phyloP scores from a whole-genome alignment of 2,888 invertebrate species.

The Anagyrus pseudococci region DNA sequence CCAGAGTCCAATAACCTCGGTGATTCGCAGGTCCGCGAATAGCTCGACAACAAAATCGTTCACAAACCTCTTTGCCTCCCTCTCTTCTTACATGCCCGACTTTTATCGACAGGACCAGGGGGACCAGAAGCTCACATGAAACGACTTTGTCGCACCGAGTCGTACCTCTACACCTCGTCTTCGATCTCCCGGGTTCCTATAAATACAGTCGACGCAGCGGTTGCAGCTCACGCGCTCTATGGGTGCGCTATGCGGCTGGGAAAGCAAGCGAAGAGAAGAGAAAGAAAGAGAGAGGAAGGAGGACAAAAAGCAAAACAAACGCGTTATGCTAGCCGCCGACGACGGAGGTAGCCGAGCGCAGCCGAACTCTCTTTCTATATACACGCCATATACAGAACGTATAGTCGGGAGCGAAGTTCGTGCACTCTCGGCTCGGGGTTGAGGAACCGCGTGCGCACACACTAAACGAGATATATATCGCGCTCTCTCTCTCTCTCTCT shows the following conservation, averaged over 20 bases:
- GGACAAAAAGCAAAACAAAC: constrained; percentile 27
- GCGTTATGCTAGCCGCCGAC: neutral
- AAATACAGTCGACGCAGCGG: too few relatives aligned
- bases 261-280: too few relatives aligned
- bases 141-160: too few relatives aligned
- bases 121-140: too few relatives aligned
- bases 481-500: neutral
- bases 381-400: neutral
- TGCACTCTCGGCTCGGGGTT: constrained; percentile 10
- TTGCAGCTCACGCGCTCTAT: too few relatives aligned
- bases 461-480: constrained; percentile 3
- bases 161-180: too few relatives aligned
- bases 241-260: too few relatives aligned
- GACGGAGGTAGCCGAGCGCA: neutral
- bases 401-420: constrained; percentile 6
- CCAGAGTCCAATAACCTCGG: neutral
- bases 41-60: too few relatives aligned
- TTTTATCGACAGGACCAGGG: too few relatives aligned
- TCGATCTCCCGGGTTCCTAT: too few relatives aligned
- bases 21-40: too few relatives aligned
- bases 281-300: neutral
- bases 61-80: neutral
- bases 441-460: constrained; percentile 4
- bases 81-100: too few relatives aligned
- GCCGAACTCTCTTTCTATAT: neutral